Base-by-base conservation (phyloP, 35 echinoderm and acorn worm species). In the Anneissia japonica region DNA sequence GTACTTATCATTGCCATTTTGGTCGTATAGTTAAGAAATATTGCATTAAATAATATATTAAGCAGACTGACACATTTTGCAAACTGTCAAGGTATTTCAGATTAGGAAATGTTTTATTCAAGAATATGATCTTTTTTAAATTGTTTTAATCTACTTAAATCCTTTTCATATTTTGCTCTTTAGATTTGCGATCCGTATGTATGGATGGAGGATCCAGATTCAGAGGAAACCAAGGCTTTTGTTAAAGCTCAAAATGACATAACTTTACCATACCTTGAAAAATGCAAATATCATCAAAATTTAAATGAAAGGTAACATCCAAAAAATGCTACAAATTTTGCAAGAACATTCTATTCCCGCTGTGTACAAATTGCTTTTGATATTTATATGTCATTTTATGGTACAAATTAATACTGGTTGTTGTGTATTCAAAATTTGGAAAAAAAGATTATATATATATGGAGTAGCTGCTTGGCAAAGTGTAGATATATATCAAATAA, bases 141-240 rank as follows among this genome's bases (percentile, higher is more conserved):
- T n/a, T n/a, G n/a, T n/a, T n/a, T n/a, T n/a, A n/a, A n/a, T n/a
- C n/a, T n/a, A n/a, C 12, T n/a, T 64, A 64, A 12, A 64, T 64
- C 12, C n/a, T n/a, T 64, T 76, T 10, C 29, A 76, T 64, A 12
- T 64, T 26, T 64, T 64, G 4, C 14, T 6, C 14, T 43, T 64
- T 26, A 64, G 95, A 88, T 97, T 31, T 46, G 85, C 16, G 95
- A 97, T 76, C 95, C 95, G 0, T 97, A 97, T 82, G 81, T 74
- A 0, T 97, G 95, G 95, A 30, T 93, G 72, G 95, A 97, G 51
- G 95, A 97, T 45, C 95, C 95, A 43, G 95, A 97, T 51, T 76
- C 91, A 7, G 91, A 97, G 28, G 95, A 93, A 37, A 97, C 95
- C 12, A 91, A 97, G 79, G 91, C 95, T 30, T 97, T 97, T 93